phyloP scores from a whole-genome alignment of 2,797 vertebrate species.

The Pipistrellus kuhlii region DNA sequence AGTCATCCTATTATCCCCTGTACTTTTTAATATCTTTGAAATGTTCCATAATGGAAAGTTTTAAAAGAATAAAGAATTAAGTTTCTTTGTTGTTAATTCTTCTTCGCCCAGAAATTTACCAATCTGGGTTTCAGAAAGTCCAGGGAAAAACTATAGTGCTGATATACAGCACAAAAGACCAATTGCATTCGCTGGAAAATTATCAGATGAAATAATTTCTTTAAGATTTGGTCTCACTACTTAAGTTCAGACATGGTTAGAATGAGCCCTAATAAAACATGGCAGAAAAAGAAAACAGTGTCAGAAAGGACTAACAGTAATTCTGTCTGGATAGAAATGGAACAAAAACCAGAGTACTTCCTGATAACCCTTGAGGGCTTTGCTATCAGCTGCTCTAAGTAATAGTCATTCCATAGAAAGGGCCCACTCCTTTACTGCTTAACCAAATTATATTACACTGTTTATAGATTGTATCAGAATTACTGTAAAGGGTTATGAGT shows the following conservation, averaged over 20 bases:
- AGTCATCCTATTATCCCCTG: not conserved
- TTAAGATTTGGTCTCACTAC: not conserved
- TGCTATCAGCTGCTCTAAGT: conserved; percentile 72
- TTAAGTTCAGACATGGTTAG: conserved; percentile 34
- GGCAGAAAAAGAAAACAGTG: conserved; percentile 53
- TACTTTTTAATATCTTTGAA: not conserved
- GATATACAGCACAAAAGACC: not conserved
- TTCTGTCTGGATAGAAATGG: conserved; percentile 61
- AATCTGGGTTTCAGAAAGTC: not conserved
- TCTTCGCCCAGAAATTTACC: conserved; percentile 14
- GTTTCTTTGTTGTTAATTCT: not conserved
- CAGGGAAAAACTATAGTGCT: not conserved
- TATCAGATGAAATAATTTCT: not conserved
- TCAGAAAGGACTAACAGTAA: conserved; percentile 57
- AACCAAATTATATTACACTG: conserved; percentile 79
- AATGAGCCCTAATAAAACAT: conserved; percentile 41
- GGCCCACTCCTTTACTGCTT: conserved; percentile 69
- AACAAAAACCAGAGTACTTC: conserved; percentile 76
- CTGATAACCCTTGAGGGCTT: conserved; percentile 70
- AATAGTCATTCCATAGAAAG: conserved; percentile 73
- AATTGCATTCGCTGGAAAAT: not conserved
- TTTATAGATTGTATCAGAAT: conserved; percentile 82
- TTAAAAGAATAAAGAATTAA: not conserved
- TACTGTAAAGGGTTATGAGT: conserved; percentile 70
- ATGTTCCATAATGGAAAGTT: not conserved